These are phyloP conservation scores for Holocentrus rufus DNA, from an alignment of 2,797 vertebrate genomes.

Conservation along the genomic window DNA sequence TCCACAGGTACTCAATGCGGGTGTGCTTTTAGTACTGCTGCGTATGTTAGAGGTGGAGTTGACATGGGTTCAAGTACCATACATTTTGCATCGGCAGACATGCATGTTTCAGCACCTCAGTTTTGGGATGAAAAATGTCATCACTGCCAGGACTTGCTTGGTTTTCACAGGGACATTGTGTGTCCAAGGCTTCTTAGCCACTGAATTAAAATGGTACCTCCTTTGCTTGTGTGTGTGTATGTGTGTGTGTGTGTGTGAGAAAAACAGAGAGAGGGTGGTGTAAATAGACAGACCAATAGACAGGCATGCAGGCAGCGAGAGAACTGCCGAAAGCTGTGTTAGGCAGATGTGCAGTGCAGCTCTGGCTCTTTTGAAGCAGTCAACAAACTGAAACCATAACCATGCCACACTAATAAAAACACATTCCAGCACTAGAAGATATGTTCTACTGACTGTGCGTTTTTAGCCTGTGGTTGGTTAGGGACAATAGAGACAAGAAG, in stretches of 20 bases:
- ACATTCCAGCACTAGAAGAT: constrained; percentile 69
- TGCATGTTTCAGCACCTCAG: not conserved
- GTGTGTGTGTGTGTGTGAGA: constrained; percentile 6
- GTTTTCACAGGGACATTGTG: constrained; percentile 6
- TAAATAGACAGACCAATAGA: constrained; percentile 16
- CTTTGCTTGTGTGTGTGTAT: constrained; percentile 1
- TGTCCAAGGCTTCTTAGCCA: not conserved
- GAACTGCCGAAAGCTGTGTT: constrained; percentile 60
- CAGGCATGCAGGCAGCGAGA: constrained; percentile 24
- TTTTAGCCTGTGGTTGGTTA: constrained; percentile 44
- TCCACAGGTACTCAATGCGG: not conserved
- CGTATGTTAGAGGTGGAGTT: constrained; percentile 5
- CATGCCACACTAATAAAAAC: constrained; percentile 74
- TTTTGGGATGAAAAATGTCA: not conserved
- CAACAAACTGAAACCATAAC: constrained; percentile 63
- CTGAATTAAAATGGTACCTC: constrained; percentile 1
- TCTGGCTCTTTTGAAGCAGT: constrained; percentile 62
- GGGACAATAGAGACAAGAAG: constrained; percentile 53
- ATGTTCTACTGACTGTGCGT: constrained; percentile 52
- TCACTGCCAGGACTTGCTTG: constrained; percentile 12
- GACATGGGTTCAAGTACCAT: not conserved
- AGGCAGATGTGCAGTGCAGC: constrained; percentile 68
- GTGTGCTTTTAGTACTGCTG: not conserved
- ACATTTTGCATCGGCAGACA: constrained; percentile 15
- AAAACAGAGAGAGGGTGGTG: constrained; percentile 18